Evolutionary conservation across 2,888 invertebrate species (phyloP).

Genomic region (Leptinotarsa haldemani): DNA sequence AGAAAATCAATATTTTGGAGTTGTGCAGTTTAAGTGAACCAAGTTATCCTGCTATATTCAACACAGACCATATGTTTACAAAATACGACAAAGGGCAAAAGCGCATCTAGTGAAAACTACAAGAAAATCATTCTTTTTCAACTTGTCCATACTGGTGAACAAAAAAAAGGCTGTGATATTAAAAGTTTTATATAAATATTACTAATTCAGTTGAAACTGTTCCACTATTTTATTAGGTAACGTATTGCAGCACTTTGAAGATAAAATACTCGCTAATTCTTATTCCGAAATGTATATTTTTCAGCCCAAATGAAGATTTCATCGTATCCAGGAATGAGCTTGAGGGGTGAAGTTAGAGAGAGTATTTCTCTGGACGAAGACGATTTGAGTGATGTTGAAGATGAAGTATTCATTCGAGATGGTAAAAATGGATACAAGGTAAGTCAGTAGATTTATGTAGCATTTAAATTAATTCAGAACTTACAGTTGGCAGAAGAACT

Average conservation of each 20-base stretch:
- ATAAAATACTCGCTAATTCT: no score
- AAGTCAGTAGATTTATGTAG: slow-evolving; percentile 28
- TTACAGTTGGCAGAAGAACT: slow-evolving; percentile 74
- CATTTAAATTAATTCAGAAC: slow-evolving; percentile 8
- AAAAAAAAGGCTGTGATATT: slow-evolving; percentile 13
- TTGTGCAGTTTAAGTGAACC: slow-evolving; percentile 18
- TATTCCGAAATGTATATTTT: background rate
- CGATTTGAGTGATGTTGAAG: slow-evolving; percentile 79
- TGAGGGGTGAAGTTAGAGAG: slow-evolving; percentile 73
- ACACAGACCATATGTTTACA: slow-evolving; percentile 23
- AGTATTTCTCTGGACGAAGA: slow-evolving; percentile 76
- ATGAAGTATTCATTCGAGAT: slow-evolving; percentile 82
- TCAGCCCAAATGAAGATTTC: slow-evolving; percentile 62
- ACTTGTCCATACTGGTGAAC: background rate
- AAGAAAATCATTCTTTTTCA: background rate
- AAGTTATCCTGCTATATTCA: slow-evolving; percentile 1
- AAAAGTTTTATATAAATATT: background rate
- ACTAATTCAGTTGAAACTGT: background rate
- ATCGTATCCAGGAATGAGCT: slow-evolving; percentile 72
- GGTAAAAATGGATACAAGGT: slow-evolving; percentile 75
- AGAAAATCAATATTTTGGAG: slow-evolving; percentile 25
- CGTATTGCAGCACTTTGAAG: no score
- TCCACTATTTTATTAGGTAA: slow-evolving; percentile 4
- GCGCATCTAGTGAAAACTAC: background rate
- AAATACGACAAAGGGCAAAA: slow-evolving; percentile 14